phyloP scores from a whole-genome alignment of 2,113 vertebrate genomes.

The Oostethus manadensis region DNA sequence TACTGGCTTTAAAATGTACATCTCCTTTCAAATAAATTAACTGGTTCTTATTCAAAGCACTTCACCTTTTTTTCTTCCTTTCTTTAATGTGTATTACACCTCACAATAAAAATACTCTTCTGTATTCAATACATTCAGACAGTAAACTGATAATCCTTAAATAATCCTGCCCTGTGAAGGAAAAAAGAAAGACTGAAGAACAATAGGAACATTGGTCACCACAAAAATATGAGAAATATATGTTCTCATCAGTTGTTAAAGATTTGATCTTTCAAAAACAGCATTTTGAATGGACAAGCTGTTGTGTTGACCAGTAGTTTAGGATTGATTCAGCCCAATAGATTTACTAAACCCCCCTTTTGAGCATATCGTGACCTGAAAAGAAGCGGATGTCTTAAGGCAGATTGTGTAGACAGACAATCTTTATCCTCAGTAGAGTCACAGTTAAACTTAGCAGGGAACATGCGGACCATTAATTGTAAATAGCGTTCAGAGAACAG shows the following conservation, averaged over 20 bases:
- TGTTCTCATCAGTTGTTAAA: not conserved
- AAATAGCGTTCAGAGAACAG: not conserved
- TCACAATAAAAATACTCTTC: no score
- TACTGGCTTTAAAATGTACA: no score
- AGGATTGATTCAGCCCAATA: not conserved
- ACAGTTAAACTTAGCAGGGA: slow-evolving; percentile 30
- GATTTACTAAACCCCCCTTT: slow-evolving; percentile 26
- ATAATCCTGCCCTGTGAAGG: no score
- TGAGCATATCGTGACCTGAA: slow-evolving; percentile 32
- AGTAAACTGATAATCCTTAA: no score
- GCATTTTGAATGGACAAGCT: not conserved
- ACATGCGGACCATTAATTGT: slow-evolving; percentile 22
- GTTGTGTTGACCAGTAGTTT: slow-evolving; percentile 5
- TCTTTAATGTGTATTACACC: no score
- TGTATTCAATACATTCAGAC: no score
- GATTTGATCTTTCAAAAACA: not conserved
- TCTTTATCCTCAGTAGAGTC: slow-evolving; percentile 47
- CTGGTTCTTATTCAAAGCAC: no score
- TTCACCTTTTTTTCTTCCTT: no score
- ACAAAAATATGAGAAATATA: not conserved
- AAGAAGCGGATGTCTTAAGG: slow-evolving; percentile 48
- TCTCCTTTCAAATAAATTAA: no score
- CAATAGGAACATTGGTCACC: not conserved
- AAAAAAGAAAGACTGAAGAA: not conserved
- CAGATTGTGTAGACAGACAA: slow-evolving; percentile 56